These are phyloP conservation scores for Ceyx erithaca DNA, from an alignment of 2,797 vertebrate genomes.

Conservation along the genomic window DNA sequence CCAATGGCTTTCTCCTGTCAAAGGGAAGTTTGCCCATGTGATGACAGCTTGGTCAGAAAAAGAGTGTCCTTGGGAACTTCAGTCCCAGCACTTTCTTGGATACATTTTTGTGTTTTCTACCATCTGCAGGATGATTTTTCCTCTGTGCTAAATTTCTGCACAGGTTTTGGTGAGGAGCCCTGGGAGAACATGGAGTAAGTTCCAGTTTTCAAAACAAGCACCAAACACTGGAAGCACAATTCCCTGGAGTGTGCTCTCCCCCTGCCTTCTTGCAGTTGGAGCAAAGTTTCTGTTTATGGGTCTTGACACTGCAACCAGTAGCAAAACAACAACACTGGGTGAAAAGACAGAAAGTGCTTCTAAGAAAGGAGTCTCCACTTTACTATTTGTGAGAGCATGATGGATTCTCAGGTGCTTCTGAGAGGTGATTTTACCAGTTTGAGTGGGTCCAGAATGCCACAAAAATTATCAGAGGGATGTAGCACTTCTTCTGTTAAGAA, in stretches of 20 bases:
- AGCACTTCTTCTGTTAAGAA: too few relatives aligned
- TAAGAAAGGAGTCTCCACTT: neutral
- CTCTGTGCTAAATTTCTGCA: neutral
- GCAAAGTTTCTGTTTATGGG: accelerated
- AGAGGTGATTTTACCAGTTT: neutral
- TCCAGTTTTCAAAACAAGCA: neutral
- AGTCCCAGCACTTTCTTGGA: neutral
- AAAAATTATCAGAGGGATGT: too few relatives aligned
- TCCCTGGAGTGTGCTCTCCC: neutral
- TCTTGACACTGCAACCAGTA: neutral
- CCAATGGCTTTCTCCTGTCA: neutral
- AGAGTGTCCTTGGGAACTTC: neutral
- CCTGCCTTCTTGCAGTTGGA: neutral
- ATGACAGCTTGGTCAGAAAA: neutral
- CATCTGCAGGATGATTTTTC: neutral
- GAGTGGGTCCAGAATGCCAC: too few relatives aligned
- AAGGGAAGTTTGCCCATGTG: neutral
- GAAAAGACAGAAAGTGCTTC: neutral
- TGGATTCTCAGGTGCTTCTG: too few relatives aligned
- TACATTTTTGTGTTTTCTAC: accelerated
- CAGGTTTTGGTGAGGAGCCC: neutral
- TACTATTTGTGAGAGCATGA: accelerated
- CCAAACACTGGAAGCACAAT: neutral
- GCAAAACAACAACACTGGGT: accelerated
- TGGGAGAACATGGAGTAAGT: accelerated